phyloP scores from a whole-genome alignment of 2,888 invertebrate species.

The Calameuta idolon region DNA sequence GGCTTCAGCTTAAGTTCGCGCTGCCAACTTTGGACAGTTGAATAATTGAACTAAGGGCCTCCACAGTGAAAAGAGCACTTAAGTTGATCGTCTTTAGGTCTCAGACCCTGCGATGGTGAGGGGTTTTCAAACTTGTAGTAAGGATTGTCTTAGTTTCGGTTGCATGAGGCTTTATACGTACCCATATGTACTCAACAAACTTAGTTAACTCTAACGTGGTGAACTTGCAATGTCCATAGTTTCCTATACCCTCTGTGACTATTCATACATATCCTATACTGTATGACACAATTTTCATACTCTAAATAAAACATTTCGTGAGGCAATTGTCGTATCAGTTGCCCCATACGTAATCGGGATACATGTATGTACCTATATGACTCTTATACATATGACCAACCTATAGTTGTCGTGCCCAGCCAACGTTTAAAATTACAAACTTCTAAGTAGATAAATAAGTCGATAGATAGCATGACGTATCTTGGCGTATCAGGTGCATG shows the following conservation, averaged over 20 bases:
- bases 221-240: slow-evolving; percentile 38
- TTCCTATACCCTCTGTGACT: slow-evolving; percentile 26
- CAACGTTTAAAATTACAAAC: too few species aligned
- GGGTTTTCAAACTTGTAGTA: slow-evolving; percentile 52
- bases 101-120: slow-evolving; percentile 39
- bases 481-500: too few species aligned
- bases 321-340: not conserved
- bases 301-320: not conserved
- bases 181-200: slow-evolving; percentile 46
- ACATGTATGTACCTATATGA: too few species aligned
- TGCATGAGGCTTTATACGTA: slow-evolving; percentile 46
- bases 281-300: not conserved
- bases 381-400: too few species aligned
- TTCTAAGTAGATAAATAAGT: too few species aligned
- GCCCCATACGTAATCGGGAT: not conserved
- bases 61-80: slow-evolving; percentile 39
- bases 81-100: slow-evolving; percentile 57
- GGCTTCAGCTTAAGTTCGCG: slow-evolving; percentile 3
- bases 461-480: too few species aligned
- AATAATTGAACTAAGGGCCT: slow-evolving; percentile 37
- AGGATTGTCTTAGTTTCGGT: slow-evolving; percentile 53
- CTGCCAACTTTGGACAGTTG: slow-evolving; percentile 39
- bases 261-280: too few species aligned
- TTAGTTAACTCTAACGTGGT: slow-evolving; percentile 43
- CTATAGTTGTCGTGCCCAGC: too few species aligned